Conservation (phyloP, 2,888 invertebrate species). For the Drosophila limbata region DNA sequence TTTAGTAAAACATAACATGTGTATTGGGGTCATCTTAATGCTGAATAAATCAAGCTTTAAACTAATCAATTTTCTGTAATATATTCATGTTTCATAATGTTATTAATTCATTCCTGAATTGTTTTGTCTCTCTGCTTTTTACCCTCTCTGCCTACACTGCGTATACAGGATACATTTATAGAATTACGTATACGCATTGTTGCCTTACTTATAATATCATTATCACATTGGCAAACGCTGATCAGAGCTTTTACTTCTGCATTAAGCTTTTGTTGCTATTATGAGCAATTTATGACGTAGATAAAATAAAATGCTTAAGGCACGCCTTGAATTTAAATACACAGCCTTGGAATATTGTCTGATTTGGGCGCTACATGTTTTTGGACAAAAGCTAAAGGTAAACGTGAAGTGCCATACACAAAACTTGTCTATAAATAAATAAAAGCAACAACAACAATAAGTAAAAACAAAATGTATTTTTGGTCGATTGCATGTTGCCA, state of each 20-base stretch:
- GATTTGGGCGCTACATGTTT: slow-evolving; percentile 51
- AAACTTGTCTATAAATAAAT: slow-evolving; percentile 37
- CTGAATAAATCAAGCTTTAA: too few species aligned
- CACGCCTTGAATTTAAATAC: slow-evolving; percentile 74
- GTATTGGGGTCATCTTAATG: not conserved
- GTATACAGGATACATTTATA: slow-evolving; percentile 6
- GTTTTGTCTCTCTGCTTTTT: not conserved
- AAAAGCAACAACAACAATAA: slow-evolving; percentile 13
- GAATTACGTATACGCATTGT: slow-evolving; percentile 42
- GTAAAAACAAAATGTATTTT: slow-evolving; percentile 45
- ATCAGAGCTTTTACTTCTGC: slow-evolving; percentile 15
- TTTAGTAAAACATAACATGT: too few species aligned
- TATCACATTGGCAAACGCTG: slow-evolving; percentile 15
- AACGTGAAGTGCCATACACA: slow-evolving; percentile 45
- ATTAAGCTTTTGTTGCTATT: slow-evolving; percentile 36
- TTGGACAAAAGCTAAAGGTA: slow-evolving; percentile 52
- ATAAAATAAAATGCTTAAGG: slow-evolving; percentile 58
- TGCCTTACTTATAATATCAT: slow-evolving; percentile 10
- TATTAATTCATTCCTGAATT: not conserved
- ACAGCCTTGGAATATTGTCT: slow-evolving; percentile 59
- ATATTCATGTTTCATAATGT: too few species aligned
- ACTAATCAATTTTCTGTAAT: too few species aligned
- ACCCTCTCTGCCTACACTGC: not conserved
- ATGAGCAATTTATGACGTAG: slow-evolving; percentile 67
- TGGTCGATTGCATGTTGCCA: slow-evolving; percentile 59